phyloP scores from a whole-genome alignment of 2,113 vertebrate species.

The Fulica atra region DNA sequence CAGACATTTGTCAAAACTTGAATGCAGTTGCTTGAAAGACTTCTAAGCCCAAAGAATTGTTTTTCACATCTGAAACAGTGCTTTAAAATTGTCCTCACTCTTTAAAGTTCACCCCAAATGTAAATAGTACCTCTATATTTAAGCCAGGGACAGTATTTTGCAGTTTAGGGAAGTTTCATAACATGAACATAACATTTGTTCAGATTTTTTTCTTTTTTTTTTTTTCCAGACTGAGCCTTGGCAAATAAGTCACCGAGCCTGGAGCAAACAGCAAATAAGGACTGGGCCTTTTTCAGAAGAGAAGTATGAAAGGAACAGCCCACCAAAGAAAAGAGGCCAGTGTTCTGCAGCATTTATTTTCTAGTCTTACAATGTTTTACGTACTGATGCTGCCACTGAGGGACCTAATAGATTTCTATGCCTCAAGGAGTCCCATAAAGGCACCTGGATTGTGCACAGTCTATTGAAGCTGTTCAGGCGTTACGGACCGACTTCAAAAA shows the following conservation, averaged over 20 bases:
- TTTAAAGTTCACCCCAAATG: background rate
- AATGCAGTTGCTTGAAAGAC: background rate
- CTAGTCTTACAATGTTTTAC: background rate
- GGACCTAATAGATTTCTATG: background rate
- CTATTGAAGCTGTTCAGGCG: background rate
- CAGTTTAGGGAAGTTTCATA: background rate
- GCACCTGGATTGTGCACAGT: background rate
- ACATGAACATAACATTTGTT: background rate
- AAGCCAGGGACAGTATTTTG: background rate
- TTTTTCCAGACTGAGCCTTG: background rate
- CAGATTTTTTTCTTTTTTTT: background rate
- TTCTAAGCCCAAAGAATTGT: background rate
- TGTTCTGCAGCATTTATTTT: background rate
- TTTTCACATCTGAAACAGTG: background rate
- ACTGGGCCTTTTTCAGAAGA: background rate
- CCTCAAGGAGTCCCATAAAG: background rate
- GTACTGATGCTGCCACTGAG: background rate
- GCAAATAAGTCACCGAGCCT: background rate
- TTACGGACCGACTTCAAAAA: background rate
- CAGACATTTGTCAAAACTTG: background rate
- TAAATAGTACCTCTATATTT: background rate
- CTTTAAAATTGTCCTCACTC: slow-evolving; percentile 16
- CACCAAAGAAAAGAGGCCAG: background rate
- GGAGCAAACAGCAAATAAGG: background rate
- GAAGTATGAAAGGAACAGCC: background rate